Conservation (phyloP, 2,888 invertebrate genomes). For the Drosophila kanekoi region DNA sequence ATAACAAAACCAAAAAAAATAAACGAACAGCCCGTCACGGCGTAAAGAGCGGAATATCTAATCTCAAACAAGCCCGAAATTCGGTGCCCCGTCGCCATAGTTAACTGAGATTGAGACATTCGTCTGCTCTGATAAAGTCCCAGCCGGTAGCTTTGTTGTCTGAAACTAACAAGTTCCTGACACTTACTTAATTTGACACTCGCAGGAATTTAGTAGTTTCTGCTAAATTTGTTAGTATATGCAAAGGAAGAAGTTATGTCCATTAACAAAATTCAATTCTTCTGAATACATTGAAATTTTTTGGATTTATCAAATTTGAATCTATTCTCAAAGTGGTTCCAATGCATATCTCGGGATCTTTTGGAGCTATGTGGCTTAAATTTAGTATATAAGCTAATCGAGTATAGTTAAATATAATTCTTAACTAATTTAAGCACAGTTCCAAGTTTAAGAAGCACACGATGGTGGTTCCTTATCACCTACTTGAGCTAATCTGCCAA, state of each 20-base stretch:
- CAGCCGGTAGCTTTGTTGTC: conserved; percentile 6
- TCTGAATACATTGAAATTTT: too few relatives aligned
- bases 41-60: conserved; percentile 50
- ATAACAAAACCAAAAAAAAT: conserved; percentile 23
- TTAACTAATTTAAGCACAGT: not conserved
- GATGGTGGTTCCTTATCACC: too few relatives aligned
- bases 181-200: conserved; percentile 22
- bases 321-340: too few relatives aligned
- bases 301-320: too few relatives aligned
- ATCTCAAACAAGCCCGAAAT: conserved; percentile 40
- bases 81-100: conserved; percentile 2
- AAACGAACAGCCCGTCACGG: conserved; percentile 4
- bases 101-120: conserved; percentile 32
- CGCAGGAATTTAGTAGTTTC: not conserved
- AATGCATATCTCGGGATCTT: too few relatives aligned
- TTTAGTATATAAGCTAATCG: not conserved
- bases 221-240: too few relatives aligned
- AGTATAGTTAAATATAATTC: too few relatives aligned
- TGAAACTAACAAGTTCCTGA: conserved; percentile 17
- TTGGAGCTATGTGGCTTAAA: too few relatives aligned
- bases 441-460: too few relatives aligned
- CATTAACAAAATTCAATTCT: too few relatives aligned
- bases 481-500: too few relatives aligned
- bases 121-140: conserved; percentile 3
- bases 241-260: too few relatives aligned